These are phyloP conservation scores for Caracal caracal DNA, from an alignment of 2,113 vertebrate species.

Conservation along the genomic window DNA sequence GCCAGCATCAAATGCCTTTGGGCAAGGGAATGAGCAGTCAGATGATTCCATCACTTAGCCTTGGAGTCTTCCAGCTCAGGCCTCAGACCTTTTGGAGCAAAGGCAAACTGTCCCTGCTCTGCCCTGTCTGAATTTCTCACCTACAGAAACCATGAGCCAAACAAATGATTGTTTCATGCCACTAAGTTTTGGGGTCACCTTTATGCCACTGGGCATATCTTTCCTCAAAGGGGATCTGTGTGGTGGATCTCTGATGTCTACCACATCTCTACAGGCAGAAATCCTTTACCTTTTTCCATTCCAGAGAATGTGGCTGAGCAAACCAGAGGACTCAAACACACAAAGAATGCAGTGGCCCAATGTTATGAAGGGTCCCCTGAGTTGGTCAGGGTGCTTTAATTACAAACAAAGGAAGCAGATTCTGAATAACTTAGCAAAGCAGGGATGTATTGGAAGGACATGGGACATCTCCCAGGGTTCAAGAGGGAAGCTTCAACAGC, in stretches of 20 bases:
- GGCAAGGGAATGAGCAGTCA: background rate
- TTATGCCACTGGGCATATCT: background rate
- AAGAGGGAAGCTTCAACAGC: background rate
- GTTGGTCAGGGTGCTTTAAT: background rate
- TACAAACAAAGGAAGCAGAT: background rate
- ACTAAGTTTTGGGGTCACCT: background rate
- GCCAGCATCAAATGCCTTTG: background rate
- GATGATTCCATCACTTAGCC: background rate
- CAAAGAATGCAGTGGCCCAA: background rate
- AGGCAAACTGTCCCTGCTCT: background rate
- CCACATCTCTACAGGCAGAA: background rate
- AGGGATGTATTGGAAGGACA: background rate
- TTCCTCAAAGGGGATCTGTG: background rate
- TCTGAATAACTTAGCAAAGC: background rate
- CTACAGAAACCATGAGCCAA: background rate
- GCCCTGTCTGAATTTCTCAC: background rate
- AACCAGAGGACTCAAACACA: background rate
- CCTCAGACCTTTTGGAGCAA: background rate
- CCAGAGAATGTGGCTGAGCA: background rate
- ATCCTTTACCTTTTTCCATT: background rate
- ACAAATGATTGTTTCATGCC: background rate
- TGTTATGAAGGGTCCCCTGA: background rate
- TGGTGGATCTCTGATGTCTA: background rate
- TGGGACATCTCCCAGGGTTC: background rate
- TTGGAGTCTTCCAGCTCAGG: background rate